These are phyloP conservation scores for Serripes groenlandicus DNA, from an alignment of 2,888 invertebrate genomes.

Conservation along the genomic window DNA sequence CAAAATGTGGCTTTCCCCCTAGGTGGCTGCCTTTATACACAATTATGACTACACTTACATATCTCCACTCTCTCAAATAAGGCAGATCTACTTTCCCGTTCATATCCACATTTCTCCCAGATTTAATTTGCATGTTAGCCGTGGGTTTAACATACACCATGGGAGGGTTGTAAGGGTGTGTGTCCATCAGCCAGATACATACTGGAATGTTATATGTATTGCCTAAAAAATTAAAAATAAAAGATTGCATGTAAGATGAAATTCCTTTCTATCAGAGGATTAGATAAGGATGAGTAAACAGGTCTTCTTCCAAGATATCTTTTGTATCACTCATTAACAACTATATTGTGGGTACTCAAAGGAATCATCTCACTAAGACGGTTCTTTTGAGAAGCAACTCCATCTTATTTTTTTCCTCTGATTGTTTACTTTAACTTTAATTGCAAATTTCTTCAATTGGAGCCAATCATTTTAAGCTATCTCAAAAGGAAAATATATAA, in stretches of 20 bases:
- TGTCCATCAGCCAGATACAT: conserved; percentile 98
- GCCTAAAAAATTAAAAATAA: conserved; percentile 87
- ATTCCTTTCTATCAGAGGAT: too few relatives aligned
- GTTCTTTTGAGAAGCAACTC: too few relatives aligned
- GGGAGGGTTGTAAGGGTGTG: conserved; percentile 98
- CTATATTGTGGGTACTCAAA: too few relatives aligned
- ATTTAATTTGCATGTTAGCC: conserved; percentile 97
- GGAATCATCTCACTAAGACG: too few relatives aligned
- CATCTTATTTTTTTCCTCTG: too few relatives aligned
- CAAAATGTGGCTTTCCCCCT: too few relatives aligned
- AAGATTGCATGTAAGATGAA: neutral
- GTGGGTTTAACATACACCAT: conserved; percentile 96
- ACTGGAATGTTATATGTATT: conserved; percentile 98
- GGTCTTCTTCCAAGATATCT: neutral
- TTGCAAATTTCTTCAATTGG: too few relatives aligned
- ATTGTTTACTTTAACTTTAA: too few relatives aligned
- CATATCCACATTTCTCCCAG: conserved; percentile 96
- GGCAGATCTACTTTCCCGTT: conserved; percentile 98
- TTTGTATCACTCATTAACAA: too few relatives aligned
- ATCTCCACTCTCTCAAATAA: conserved; percentile 97
- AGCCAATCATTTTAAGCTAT: too few relatives aligned
- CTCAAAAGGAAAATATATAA: too few relatives aligned
- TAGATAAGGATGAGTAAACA: neutral
- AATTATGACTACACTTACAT: conserved; percentile 74
- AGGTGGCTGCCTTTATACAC: neutral